Evolutionary conservation across 2,888 invertebrate species (phyloP).

Genomic region (Sceliomorpha sp.): DNA sequence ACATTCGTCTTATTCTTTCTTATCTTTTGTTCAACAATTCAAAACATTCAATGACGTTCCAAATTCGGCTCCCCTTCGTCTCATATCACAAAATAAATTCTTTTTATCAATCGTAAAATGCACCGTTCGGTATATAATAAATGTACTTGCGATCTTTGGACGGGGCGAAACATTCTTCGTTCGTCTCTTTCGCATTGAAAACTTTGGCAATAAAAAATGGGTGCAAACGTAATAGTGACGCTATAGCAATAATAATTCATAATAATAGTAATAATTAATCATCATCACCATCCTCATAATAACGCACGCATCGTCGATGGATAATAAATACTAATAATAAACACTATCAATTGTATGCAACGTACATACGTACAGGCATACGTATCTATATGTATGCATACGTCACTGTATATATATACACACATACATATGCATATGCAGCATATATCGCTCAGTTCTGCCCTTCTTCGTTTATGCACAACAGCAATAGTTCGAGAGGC

Average conservation of each 20-base stretch:
- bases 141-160: too few species aligned
- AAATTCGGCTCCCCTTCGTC: slow-evolving; percentile 1
- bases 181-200: slow-evolving; percentile 42
- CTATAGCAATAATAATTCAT: slow-evolving; percentile 61
- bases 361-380: slow-evolving; percentile 27
- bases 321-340: slow-evolving; percentile 42
- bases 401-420: slow-evolving; percentile 26
- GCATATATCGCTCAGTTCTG: slow-evolving; percentile 43
- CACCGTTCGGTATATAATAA: not conserved
- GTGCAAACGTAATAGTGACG: slow-evolving; percentile 61
- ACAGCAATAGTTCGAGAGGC: slow-evolving; percentile 77
- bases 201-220: slow-evolving; percentile 64
- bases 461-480: slow-evolving; percentile 62
- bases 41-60: slow-evolving; percentile 14
- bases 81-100: slow-evolving; percentile 38
- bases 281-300: slow-evolving; percentile 56
- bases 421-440: slow-evolving; percentile 54
- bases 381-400: slow-evolving; percentile 36
- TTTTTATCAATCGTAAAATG: not conserved
- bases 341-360: slow-evolving; percentile 42
- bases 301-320: slow-evolving; percentile 40
- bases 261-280: slow-evolving; percentile 56
- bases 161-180: slow-evolving; percentile 22
- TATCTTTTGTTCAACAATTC: slow-evolving; percentile 17
- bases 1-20: slow-evolving; percentile 6